Evolutionary conservation across 2,113 vertebrate genomes (phyloP).

Genomic region (Otis tarda): DNA sequence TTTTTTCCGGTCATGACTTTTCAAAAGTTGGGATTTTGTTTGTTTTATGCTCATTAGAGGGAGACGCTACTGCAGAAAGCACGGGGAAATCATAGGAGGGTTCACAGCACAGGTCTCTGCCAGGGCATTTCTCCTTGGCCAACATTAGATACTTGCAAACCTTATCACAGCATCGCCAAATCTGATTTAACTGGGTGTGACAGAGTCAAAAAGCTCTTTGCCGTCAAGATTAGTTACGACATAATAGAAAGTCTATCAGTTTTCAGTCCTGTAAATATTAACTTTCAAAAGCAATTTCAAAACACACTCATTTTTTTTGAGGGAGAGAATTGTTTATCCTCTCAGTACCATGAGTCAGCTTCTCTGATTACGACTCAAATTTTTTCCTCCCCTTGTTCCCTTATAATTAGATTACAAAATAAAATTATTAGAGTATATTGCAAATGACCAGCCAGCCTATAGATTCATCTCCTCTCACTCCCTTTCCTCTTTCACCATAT

Average conservation of each 20-base stretch:
- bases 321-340: neutral
- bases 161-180: neutral
- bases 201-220: slow-evolving; percentile 17
- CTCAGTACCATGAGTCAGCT: neutral
- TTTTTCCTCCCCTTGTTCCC: neutral
- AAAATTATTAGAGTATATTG: neutral
- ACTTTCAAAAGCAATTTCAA: neutral
- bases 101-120: neutral
- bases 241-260: neutral
- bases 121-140: neutral
- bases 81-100: neutral
- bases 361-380: neutral
- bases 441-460: neutral
- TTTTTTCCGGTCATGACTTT: neutral
- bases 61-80: neutral
- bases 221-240: neutral
- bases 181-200: neutral
- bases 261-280: neutral
- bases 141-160: neutral
- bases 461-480: neutral
- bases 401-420: neutral
- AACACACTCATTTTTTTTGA: neutral
- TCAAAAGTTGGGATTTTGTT: neutral
- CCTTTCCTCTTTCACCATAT: neutral
- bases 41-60: neutral